Evolutionary conservation across 2,888 invertebrate species (phyloP).

Genomic region (Drepana falcataria): DNA sequence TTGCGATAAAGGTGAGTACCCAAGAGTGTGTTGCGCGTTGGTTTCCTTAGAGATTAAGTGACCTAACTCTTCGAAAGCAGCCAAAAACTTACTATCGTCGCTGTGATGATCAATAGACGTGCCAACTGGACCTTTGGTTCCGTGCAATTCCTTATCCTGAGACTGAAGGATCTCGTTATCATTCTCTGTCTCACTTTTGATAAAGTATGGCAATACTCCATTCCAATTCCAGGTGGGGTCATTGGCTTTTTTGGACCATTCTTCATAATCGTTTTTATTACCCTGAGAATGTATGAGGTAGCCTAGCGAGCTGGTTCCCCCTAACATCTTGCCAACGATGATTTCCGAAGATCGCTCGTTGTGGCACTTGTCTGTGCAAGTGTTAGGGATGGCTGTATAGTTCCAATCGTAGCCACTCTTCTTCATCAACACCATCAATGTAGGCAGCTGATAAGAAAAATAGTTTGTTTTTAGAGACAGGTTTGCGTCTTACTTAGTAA

Average conservation of each 20-base stretch:
- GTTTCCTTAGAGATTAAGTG: conserved; percentile 34
- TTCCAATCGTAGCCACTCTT: conserved; percentile 21
- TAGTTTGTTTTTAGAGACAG: too few relatives aligned
- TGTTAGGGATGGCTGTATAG: conserved; percentile 15
- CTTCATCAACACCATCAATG: conserved; percentile 18
- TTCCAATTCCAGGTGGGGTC: conserved; percentile 35
- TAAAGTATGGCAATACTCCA: conserved; percentile 34
- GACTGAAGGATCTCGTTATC: conserved; percentile 16
- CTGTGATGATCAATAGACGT: conserved; percentile 12
- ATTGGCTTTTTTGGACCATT: conserved; percentile 27
- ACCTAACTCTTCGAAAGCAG: conserved; percentile 52
- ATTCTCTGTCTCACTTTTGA: conserved; percentile 32
- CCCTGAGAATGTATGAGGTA: conserved; percentile 19
- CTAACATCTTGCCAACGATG: conserved; percentile 21
- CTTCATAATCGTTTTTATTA: conserved; percentile 27
- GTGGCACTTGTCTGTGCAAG: conserved; percentile 8
- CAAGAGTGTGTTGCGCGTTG: conserved; percentile 40
- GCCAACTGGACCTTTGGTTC: conserved; percentile 23
- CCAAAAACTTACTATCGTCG: conserved; percentile 20
- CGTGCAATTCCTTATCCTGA: conserved; percentile 17
- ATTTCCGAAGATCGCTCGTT: conserved; percentile 12
- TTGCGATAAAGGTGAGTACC: conserved; percentile 21
- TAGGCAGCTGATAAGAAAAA: conserved; percentile 21
- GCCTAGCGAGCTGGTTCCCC: conserved; percentile 20
- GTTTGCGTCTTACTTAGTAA: too few relatives aligned